Evolutionary conservation across 2,113 vertebrate species (phyloP), one percentile per base, ranked within the genome.

Genomic region (Apeltes quadracus): DNA sequence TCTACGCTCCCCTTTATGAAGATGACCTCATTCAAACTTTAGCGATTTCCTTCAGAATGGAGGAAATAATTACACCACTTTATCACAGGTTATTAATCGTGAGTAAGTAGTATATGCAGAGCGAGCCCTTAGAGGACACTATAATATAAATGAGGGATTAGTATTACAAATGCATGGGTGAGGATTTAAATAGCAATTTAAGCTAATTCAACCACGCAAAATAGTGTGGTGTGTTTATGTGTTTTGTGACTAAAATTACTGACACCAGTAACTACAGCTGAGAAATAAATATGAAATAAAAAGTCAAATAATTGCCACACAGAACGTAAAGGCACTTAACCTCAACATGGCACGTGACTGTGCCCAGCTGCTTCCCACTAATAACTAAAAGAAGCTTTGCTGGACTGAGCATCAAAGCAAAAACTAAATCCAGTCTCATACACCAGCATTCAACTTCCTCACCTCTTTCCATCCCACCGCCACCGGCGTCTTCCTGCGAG

Each of bases 381-480:
- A 78, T 65, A 32, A 80, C 43, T 51, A 22, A 55, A 59, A 62
- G 25, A 22, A 23, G 16, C 57, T 81, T 68, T 69, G 51, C 59
- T 55, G 5, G 56, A 71, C 22, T 61, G 67, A 69, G 53, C 43
- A 43, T 62, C 51, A 58, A 29, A 61, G 67, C 48, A 50, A 50
- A 57, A 75, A 57, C 43, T 53, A 20, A 41, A 15, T 34, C 32
- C 61, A 48, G 14, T 46, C 65, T 75, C 25, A 62, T n/a, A 73
- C 51, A 48, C 48, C 61, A 46, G 44, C 51, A 18, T 62, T 50
- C 34, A 72, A 72, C 69, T 75, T 77, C 61, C 55, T 54, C 15
- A 7, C 65, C 62, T 7, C 22, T 51, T 84, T 89, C 78, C 85
- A 84, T 84, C 77, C 79, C 53, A 46, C 61, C 38, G 10, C 43